Conservation (phyloP, 2,888 invertebrate species). For the Tenthredo notha region DNA sequence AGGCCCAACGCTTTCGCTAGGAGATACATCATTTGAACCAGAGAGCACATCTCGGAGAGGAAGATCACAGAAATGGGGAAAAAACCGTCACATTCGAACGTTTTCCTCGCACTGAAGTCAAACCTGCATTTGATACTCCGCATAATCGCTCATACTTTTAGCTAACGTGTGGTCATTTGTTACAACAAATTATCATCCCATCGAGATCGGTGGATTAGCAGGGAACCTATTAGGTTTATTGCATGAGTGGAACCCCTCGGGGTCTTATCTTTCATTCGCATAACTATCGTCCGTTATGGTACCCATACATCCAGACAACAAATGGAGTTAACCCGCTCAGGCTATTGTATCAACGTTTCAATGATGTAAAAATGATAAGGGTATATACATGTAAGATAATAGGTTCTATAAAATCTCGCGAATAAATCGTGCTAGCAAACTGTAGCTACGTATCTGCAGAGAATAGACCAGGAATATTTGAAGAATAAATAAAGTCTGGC, state of each 20-base stretch:
- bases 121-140: background rate
- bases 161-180: background rate
- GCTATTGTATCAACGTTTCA: background rate
- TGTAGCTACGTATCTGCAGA: too few relatives aligned
- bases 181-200: background rate
- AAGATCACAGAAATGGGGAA: background rate
- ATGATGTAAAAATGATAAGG: background rate
- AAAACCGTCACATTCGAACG: background rate
- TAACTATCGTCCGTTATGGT: background rate
- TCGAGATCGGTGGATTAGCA: background rate
- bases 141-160: background rate
- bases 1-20: slow-evolving; percentile 12
- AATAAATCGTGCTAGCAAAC: background rate
- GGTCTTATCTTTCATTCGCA: background rate
- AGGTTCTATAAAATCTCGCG: background rate
- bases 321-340: background rate
- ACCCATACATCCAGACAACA: background rate
- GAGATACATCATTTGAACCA: background rate
- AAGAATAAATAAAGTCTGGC: background rate
- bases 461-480: background rate
- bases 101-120: background rate
- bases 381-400: background rate
- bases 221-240: background rate
- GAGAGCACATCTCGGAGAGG: background rate
- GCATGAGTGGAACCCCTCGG: background rate